These are phyloP conservation scores for Trichogramma evanescens DNA, from an alignment of 2,888 invertebrate genomes.

Conservation along the genomic window DNA sequence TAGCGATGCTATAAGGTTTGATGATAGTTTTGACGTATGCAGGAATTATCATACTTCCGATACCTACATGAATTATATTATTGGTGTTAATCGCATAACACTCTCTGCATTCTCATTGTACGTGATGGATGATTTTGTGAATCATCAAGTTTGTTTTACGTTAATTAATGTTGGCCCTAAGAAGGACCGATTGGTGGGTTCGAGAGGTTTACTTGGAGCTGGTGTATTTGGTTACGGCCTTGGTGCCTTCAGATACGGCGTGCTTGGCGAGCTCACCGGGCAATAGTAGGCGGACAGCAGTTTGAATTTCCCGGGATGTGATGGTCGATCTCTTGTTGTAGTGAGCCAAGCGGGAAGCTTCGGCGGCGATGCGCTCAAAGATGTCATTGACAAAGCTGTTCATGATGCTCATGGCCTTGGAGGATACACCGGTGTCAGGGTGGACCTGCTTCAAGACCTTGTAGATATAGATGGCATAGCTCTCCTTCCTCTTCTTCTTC, in stretches of 20 bases:
- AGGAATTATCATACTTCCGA: too few species aligned
- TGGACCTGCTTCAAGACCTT: slow-evolving; percentile 53
- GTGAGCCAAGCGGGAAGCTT: slow-evolving; percentile 29
- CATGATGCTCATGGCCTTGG: slow-evolving; percentile 30
- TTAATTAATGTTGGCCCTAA: slow-evolving; percentile 22
- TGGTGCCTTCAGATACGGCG: slow-evolving; percentile 15
- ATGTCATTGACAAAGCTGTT: slow-evolving; percentile 33
- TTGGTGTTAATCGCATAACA: too few species aligned
- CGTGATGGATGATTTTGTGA: too few species aligned
- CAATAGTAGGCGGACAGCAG: slow-evolving; percentile 52
- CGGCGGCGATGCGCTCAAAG: slow-evolving; percentile 35
- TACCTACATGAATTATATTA: too few species aligned
- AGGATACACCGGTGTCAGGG: slow-evolving; percentile 51
- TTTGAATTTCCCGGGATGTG: slow-evolving; percentile 61
- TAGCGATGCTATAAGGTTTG: too few species aligned
- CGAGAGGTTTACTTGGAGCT: slow-evolving; percentile 15
- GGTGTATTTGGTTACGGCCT: slow-evolving; percentile 13
- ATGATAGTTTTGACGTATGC: too few species aligned
- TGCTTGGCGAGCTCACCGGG: slow-evolving; percentile 25
- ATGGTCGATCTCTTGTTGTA: slow-evolving; percentile 53
- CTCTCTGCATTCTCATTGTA: too few species aligned
- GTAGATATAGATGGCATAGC: slow-evolving; percentile 50
- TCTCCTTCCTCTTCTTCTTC: slow-evolving; percentile 38
- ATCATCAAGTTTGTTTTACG: too few species aligned
- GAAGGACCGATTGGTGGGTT: slow-evolving; percentile 22